These are phyloP conservation scores for Pristionchus maxplancki DNA, from an alignment of 2,888 invertebrate species.

Conservation along the genomic window DNA sequence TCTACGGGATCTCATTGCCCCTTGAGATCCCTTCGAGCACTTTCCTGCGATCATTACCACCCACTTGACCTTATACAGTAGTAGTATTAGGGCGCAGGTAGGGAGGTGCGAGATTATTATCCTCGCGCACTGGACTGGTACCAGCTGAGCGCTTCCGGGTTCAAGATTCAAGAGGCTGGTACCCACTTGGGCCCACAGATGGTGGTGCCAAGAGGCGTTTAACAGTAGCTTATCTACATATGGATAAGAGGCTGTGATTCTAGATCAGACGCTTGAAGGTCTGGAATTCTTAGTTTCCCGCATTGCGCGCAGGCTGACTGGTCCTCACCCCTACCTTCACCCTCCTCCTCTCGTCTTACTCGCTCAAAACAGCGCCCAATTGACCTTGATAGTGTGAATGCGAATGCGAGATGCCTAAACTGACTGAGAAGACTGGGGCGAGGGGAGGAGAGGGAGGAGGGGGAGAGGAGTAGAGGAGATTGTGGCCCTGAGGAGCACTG, in stretches of 20 bases:
- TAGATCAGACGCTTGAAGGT: no score
- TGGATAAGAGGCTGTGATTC: no score
- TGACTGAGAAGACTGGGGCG: conserved; percentile 7
- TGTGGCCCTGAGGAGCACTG: conserved; percentile 17
- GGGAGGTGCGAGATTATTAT: background rate
- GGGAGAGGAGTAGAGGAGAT: conserved; percentile 6
- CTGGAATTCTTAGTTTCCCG: background rate
- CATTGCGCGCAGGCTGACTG: conserved; percentile 6
- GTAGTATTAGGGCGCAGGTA: conserved; percentile 6
- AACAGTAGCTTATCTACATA: conserved; percentile 19
- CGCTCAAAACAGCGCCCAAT: conserved; percentile 43
- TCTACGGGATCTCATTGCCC: background rate
- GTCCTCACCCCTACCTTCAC: background rate
- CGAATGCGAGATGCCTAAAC: conserved; percentile 47
- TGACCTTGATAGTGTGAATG: conserved; percentile 44
- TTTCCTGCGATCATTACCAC: conserved; percentile 40
- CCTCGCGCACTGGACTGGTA: background rate
- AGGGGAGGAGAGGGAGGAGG: background rate
- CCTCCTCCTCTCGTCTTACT: background rate
- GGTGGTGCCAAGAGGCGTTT: background rate
- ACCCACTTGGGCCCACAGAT: background rate
- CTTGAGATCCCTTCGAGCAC: conserved; percentile 26
- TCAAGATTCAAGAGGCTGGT: conserved; percentile 27
- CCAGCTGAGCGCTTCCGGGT: conserved; percentile 12
- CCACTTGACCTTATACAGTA: conserved; percentile 46